Evolutionary conservation across 1,140 invertebrate species (phyloP).

Genomic region (Tetramorium simillimum): DNA sequence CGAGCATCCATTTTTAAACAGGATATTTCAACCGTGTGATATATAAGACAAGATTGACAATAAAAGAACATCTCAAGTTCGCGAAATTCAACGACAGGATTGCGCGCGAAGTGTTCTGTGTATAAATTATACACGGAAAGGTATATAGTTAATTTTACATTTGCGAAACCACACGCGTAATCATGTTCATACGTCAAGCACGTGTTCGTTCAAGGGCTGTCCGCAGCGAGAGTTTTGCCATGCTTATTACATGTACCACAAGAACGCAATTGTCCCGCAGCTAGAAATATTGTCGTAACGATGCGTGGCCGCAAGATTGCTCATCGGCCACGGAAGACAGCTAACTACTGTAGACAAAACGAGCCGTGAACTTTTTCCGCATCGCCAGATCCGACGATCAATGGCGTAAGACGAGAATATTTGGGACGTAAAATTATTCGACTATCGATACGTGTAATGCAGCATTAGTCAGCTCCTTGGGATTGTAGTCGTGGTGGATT

Average conservation of each 20-base stretch:
- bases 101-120: neutral
- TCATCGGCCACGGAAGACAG: conserved; percentile 12
- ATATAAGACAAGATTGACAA: conserved; percentile 34
- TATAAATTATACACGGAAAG: neutral
- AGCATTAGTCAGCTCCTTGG: neutral
- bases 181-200: conserved; percentile 4
- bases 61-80: neutral
- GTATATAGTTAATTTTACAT: neutral
- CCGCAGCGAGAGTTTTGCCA: conserved; percentile 10
- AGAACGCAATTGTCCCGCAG: conserved; percentile 27
- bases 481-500: neutral
- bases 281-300: conserved; percentile 42
- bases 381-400: conserved; percentile 21
- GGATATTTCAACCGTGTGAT: neutral
- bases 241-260: conserved; percentile 39
- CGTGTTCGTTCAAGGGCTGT: conserved; percentile 21
- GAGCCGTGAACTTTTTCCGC: conserved; percentile 31
- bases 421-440: neutral
- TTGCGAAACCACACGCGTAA: neutral
- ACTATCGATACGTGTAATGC: neutral
- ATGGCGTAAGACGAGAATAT: neutral
- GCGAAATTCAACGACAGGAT: neutral
- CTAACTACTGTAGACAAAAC: conserved; percentile 21
- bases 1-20: conserved; percentile 45
- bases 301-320: conserved; percentile 50